These are phyloP conservation scores for Sternarchorhynchus goeldii DNA, from an alignment of 2,797 vertebrate species.

Conservation along the genomic window DNA sequence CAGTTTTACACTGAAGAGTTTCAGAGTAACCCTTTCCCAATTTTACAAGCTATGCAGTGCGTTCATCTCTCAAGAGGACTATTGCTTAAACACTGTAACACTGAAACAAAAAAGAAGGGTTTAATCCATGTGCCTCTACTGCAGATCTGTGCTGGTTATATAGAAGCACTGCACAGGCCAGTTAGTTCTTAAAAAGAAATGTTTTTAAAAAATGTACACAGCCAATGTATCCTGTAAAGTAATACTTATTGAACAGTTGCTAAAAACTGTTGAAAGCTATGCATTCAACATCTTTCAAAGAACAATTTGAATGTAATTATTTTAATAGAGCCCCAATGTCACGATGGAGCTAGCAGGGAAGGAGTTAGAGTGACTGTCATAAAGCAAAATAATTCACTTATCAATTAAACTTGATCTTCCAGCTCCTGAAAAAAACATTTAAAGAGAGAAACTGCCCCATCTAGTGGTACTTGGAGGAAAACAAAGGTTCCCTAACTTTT, in stretches of 20 bases:
- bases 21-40: not conserved
- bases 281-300: not conserved
- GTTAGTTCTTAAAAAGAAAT: slow-evolving; percentile 48
- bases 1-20: not conserved
- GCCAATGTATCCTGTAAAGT: slow-evolving; percentile 43
- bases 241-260: slow-evolving; percentile 25
- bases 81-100: slow-evolving; percentile 11
- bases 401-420: not conserved
- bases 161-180: slow-evolving; percentile 31
- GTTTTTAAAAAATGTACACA: slow-evolving; percentile 42
- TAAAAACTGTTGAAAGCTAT: not conserved
- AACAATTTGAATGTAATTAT: not conserved
- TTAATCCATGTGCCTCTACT: slow-evolving; percentile 27
- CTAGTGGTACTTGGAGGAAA: slow-evolving; percentile 18
- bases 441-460: slow-evolving; percentile 36
- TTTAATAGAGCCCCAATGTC: too few species aligned
- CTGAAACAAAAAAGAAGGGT: slow-evolving; percentile 7
- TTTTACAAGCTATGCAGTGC: not conserved
- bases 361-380: not conserved
- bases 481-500: not conserved
- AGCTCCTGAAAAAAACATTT: not conserved
- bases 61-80: not conserved
- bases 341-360: not conserved
- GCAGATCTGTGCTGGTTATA: slow-evolving; percentile 40
- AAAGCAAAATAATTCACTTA: not conserved